phyloP scores from a whole-genome alignment of 2,113 vertebrate genomes.

The Cyprinodon variegatus region DNA sequence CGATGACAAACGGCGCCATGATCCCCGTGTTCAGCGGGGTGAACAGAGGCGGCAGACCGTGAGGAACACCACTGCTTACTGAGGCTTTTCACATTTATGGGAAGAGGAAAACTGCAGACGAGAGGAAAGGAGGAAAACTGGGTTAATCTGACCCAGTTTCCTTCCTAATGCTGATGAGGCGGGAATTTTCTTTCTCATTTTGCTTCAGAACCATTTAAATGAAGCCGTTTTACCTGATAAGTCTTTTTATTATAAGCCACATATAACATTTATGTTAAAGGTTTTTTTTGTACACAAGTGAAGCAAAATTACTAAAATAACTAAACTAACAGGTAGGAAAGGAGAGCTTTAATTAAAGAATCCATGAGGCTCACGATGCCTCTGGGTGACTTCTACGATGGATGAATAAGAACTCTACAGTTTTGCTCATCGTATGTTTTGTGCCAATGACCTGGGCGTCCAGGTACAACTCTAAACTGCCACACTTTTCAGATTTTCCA shows the following conservation, averaged over 20 bases:
- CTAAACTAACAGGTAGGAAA: too few relatives aligned
- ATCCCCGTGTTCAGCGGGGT: conserved; percentile 23
- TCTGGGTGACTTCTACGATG: too few relatives aligned
- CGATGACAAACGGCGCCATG: neutral
- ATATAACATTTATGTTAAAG: too few relatives aligned
- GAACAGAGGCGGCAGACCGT: conserved; percentile 8
- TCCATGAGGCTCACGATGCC: too few relatives aligned
- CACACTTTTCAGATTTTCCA: neutral
- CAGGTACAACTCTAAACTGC: too few relatives aligned
- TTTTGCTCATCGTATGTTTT: too few relatives aligned
- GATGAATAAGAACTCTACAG: too few relatives aligned
- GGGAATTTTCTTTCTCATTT: conserved; percentile 36
- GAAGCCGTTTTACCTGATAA: too few relatives aligned
- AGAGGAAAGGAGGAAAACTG: conserved; percentile 30
- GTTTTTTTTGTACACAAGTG: too few relatives aligned
- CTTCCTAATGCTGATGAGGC: conserved; percentile 17
- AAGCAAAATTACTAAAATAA: too few relatives aligned
- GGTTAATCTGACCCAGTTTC: conserved; percentile 67
- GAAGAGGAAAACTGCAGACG: conserved; percentile 25
- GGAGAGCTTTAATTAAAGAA: too few relatives aligned
- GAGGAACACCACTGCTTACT: conserved; percentile 52
- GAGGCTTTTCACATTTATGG: conserved; percentile 55
- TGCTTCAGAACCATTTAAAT: conserved; percentile 33
- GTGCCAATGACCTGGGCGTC: too few relatives aligned
- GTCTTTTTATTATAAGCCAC: conserved; percentile 29